Base-by-base conservation (phyloP, 2,888 invertebrate species). In the Tetranychus piercei region DNA sequence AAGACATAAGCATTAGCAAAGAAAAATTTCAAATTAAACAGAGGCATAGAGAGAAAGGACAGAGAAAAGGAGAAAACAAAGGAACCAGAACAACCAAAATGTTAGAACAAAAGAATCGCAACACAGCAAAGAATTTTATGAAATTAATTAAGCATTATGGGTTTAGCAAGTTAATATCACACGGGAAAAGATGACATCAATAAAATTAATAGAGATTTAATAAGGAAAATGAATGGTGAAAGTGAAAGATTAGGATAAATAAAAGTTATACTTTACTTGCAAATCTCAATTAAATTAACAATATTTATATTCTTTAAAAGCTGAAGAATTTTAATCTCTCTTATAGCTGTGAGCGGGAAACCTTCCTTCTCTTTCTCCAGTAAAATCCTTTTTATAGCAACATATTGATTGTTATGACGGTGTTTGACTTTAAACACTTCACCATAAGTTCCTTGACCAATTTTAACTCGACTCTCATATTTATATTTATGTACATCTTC, bases 351-450 rank as follows among this genome's bases (percentile, higher is more conserved):
- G 78, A 99, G 97, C 0, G 99, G 99, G 82, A 99, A 99, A 73
- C 97, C 97, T 87, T 99, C 97, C 82, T 96, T 97, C 85, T 99
- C 97, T 83, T 99, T 99, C 81, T 99, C 97, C 96, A 99, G 97
- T 4, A 99, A 84, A 11, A 99, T 95, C 84, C 97, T 99, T 81
- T 99, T 99, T 89, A 99, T 90, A 0, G 99, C 99, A 0, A 99
- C 97, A 81, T 94, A 89, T 81, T 91, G 81, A 89, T 83, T 90
- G 74, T 88, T 90, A 77, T 87, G 89, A 81, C 90, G 89, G 76
- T 94, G 92, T 75, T 91, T 87, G 0, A 96, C 97, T 82, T 97
- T 99, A 83, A 97, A 99, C 15, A 97, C 97, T 82, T 97, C 97
- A 0, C 95, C 95, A 55, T 75, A 75, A n/a, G 75, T 75, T 64